phyloP scores from a whole-genome alignment of 37 sponge, comb jelly and placozoan genomes.

The Chondrosia reniformis region DNA sequence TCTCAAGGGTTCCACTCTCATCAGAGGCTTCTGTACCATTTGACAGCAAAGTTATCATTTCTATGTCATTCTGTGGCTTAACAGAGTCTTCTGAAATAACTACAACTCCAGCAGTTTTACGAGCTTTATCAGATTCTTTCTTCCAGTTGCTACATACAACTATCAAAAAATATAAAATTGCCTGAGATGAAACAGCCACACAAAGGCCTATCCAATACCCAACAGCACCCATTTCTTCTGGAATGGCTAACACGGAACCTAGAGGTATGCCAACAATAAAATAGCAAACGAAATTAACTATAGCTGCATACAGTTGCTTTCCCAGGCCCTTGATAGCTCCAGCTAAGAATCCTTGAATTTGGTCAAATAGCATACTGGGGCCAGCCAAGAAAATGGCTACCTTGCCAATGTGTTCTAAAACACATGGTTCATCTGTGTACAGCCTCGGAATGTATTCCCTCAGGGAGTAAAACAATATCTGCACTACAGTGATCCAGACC shows the following conservation, averaged over 20 bases:
- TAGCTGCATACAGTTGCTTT: slow-evolving; percentile 32
- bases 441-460: not conserved
- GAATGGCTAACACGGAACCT: slow-evolving; percentile 33
- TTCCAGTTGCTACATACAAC: slow-evolving; percentile 45
- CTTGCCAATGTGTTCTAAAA: not conserved
- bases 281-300: slow-evolving; percentile 35
- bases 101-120: not conserved
- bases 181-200: slow-evolving; percentile 11
- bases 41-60: too few species aligned
- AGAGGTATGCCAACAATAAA: slow-evolving; percentile 49
- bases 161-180: slow-evolving; percentile 11
- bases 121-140: slow-evolving; percentile 43
- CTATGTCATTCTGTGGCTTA: too few species aligned
- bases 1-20: too few species aligned
- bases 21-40: too few species aligned
- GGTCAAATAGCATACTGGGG: not conserved
- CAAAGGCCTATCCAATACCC: slow-evolving; percentile 61
- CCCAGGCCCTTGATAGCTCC: slow-evolving; percentile 57
- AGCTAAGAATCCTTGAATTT: not conserved
- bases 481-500: not conserved
- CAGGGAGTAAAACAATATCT: not conserved
- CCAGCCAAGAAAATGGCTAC: not conserved
- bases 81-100: too few species aligned
- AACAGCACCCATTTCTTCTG: slow-evolving; percentile 27
- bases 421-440: not conserved